Base-by-base conservation (phyloP, 2,888 invertebrate species). In the Oscheius sp. region DNA sequence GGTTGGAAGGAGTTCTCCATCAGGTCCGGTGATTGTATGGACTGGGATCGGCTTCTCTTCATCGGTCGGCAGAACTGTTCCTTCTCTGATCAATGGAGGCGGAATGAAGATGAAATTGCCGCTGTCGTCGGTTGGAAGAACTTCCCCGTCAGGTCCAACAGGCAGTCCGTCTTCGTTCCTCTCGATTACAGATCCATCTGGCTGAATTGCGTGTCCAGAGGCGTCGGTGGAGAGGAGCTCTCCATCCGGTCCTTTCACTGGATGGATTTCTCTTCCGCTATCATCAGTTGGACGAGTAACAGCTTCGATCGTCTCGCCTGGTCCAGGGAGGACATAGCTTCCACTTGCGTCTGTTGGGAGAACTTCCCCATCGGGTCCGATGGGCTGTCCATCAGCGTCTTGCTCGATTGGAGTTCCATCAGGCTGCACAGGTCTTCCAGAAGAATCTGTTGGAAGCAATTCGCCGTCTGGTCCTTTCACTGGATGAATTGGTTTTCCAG, bases 331-430 rank as follows among this genome's bases (percentile, higher is more conserved):
- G 10, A 42, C 61, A 33, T 78, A 45, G 34, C 69, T 66, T 25
- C 72, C 65, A 23, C 79, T 81, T 15, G 64, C 75, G 37, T 81
- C 78, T 15, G 78, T 83, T 15, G 76, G 74, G 3, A 71, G 65
- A 0, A 61, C 50, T 42, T 42, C 20, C 53, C 71, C 72, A 46
- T 75, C 67, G 23, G 69, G 70, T 69, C 73, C 52, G 45, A 69
- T 29, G 29, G 75, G 77, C 48, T 55, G 68, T 37, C 76, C 76
- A n/a, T n/a, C n/a, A n/a, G n/a, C n/a, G n/a, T n/a, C n/a, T n/a
- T n/a, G n/a, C n/a, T n/a, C n/a, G n/a, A n/a, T n/a, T n/a, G n/a
- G n/a, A n/a, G n/a, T n/a, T n/a, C 73, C 70, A 50, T 74, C 64
- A 8, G 55, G 53, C 8, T 45, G 68, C 27, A 70, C 39, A 48